Evolutionary conservation across 2,797 vertebrate species (phyloP).

Genomic region (Jordanella pulchra): DNA sequence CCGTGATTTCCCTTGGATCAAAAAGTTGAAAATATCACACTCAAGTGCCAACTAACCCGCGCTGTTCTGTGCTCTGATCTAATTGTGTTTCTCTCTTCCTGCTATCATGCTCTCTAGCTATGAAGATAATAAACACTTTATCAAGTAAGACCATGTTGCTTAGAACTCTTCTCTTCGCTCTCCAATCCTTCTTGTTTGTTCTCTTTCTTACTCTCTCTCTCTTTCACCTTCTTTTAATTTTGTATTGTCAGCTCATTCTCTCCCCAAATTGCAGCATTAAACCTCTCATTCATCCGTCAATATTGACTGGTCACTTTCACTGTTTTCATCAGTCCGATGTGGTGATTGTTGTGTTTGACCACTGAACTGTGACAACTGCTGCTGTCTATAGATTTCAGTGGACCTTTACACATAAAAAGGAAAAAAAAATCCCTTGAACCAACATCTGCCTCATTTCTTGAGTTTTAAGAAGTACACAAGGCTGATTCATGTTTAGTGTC

Average conservation of each 20-base stretch:
- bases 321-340: conserved; percentile 47
- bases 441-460: conserved; percentile 59
- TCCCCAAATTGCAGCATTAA: conserved; percentile 35
- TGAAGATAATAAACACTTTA: conserved; percentile 99
- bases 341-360: conserved; percentile 51
- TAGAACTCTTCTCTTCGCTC: conserved; percentile 84
- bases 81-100: conserved; percentile 99
- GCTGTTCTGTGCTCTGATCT: conserved; percentile 84
- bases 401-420: conserved; percentile 66
- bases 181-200: conserved; percentile 49
- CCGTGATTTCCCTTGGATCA: conserved; percentile 56
- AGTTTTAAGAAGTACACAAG: conserved; percentile 46
- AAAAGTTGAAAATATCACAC: conserved; percentile 64
- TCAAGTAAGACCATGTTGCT: conserved; percentile 99
- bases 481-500: conserved; percentile 16
- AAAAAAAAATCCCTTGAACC: conserved; percentile 50
- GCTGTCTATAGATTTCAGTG: conserved; percentile 70
- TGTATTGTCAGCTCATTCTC: conserved; percentile 28
- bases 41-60: conserved; percentile 71
- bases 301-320: conserved; percentile 61
- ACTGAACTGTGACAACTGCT: conserved; percentile 67
- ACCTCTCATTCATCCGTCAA: conserved; percentile 44
- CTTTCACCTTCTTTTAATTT: conserved; percentile 10
- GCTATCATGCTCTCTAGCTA: conserved; percentile 99
- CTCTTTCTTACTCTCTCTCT: conserved; percentile 5